Evolutionary conservation across 2,113 vertebrate genomes (phyloP), one percentile per base, ranked within the genome.

Genomic region (Plectropomus leopardus): DNA sequence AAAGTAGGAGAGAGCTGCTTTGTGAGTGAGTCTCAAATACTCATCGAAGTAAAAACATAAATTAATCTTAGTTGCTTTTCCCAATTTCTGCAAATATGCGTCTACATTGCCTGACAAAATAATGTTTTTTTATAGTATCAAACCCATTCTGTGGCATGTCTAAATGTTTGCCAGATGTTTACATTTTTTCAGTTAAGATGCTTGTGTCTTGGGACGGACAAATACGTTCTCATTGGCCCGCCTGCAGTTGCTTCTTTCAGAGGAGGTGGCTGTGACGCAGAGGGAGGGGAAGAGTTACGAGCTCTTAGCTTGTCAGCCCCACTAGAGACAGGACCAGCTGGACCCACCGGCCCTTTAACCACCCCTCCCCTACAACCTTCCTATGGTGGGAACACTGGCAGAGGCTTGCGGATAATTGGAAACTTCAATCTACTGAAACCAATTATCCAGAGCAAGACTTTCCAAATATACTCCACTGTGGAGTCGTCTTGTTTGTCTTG

Each of bases 101-200:
- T 65, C 66, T 44, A 23, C 16, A 36, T 26, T 40, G 26, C 58
- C 19, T 45, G 34, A 54, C 45, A 63, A 57, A 69, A 78, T 28
- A 16, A 23, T 44, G 3, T 53, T 75, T n/a, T 53, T 60, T 28
- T 78, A 50, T 69, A 63, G 60, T 71, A 40, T 91, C 73, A 76
- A 19, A 66, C 82, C 51, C 48, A 17, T 67, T 90, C 83, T 90
- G 84, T 85, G 83, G 85, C 47, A 70, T 87, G 72, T 86, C 80
- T 75, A 92, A 93, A 93, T 94, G 88, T 94, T 94, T 94, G 79
- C 92, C 92, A 94, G 89, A 94, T 95, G 94, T 95, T 95, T 95
- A 94, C 89, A 93, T 94, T 90, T 94, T n/a, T 90, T 92, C 75
- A 54, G 79, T 80, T 85, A 82, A 85, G 91, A 93, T 89, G 80